Conservation (phyloP, 1,140 invertebrate species). For the Eulimnadia texana region DNA sequence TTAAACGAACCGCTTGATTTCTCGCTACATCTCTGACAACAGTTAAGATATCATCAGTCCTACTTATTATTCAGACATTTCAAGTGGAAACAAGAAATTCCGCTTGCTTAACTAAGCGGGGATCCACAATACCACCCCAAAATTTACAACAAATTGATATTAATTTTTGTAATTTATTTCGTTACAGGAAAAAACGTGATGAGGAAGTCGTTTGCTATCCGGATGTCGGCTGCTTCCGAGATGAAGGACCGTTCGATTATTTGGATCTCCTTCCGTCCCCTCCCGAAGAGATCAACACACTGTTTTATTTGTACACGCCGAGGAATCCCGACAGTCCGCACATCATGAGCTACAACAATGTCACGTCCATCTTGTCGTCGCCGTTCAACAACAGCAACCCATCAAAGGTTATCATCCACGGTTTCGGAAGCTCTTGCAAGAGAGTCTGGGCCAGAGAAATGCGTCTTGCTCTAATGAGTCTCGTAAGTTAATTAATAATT, state of each 20-base stretch:
- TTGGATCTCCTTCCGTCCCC: conserved; percentile 71
- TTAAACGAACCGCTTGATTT: too few species aligned
- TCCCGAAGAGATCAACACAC: conserved; percentile 73
- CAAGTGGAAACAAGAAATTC: too few species aligned
- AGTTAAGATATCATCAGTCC: too few species aligned
- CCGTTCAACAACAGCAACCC: conserved; percentile 50
- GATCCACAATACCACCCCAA: too few species aligned
- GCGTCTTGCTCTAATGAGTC: conserved; percentile 70
- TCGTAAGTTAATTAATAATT: conserved; percentile 39
- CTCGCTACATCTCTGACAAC: too few species aligned
- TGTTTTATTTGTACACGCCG: conserved; percentile 35
- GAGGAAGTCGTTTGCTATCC: conserved; percentile 65
- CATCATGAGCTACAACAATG: conserved; percentile 33
- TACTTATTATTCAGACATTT: too few species aligned
- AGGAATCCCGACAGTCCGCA: conserved; percentile 25
- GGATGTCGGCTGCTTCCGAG: conserved; percentile 75
- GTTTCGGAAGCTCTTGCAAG: conserved; percentile 78
- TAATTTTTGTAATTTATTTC: too few species aligned
- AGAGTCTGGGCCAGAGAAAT: conserved; percentile 88
- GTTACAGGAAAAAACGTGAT: conserved; percentile 25
- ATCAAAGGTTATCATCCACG: conserved; percentile 83
- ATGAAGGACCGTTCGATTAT: conserved; percentile 79
- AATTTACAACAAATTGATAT: too few species aligned
- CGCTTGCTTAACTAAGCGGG: too few species aligned
- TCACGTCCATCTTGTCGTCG: conserved; percentile 41